Conservation (phyloP, 2,113 vertebrate species). For the Perca flavescens region DNA sequence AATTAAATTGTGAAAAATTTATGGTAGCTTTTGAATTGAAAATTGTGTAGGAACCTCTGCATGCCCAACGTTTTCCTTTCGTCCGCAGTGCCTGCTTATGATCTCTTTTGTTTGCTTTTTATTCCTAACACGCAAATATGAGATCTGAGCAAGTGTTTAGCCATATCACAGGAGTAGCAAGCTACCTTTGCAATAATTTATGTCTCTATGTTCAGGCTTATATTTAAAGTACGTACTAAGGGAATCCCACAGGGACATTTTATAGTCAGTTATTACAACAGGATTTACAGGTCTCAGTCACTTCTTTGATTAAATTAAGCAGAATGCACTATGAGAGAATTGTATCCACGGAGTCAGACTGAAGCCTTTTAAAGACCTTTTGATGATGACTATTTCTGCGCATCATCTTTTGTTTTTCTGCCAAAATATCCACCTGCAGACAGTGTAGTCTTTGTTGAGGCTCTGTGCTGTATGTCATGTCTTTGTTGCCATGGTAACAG, state of each 20-base stretch:
- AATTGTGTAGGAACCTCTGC: slow-evolving; percentile 59
- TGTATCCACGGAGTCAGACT: neutral
- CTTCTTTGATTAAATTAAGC: neutral
- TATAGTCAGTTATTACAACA: neutral
- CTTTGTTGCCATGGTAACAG: slow-evolving; percentile 84
- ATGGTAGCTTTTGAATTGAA: neutral
- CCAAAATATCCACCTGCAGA: slow-evolving; percentile 17
- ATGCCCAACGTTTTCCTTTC: slow-evolving; percentile 41
- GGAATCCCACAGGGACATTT: neutral
- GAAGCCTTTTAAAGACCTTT: neutral
- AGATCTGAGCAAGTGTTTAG: slow-evolving; percentile 13
- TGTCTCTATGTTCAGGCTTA: neutral
- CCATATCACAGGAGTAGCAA: neutral
- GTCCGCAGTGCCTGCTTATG: slow-evolving; percentile 42
- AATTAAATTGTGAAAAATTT: neutral
- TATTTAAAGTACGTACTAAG: neutral
- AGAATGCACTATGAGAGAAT: neutral
- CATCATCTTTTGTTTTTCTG: slow-evolving; percentile 3
- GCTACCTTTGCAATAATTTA: neutral
- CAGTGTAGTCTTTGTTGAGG: slow-evolving; percentile 28
- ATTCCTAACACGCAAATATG: slow-evolving; percentile 21
- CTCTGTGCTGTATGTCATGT: slow-evolving; percentile 61
- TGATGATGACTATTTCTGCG: neutral
- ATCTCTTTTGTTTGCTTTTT: slow-evolving; percentile 43
- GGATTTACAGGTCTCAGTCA: neutral